phyloP scores from a whole-genome alignment of 2,797 vertebrate genomes.

The Nothura maculosa region DNA sequence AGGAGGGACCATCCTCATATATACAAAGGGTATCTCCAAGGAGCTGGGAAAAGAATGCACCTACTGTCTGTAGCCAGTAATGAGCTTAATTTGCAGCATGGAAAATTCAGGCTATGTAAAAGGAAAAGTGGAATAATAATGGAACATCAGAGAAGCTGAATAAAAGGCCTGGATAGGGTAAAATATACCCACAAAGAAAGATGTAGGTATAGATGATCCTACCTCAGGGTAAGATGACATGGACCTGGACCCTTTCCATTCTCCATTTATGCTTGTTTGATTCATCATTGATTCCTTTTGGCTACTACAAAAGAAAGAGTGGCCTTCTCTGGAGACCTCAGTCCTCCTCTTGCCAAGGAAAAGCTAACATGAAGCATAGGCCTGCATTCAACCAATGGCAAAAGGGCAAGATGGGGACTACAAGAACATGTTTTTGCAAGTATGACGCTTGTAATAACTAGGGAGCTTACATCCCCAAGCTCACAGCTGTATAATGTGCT shows the following conservation, averaged over 20 bases:
- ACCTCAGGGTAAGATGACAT: neutral
- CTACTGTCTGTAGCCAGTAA: neutral
- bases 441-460: neutral
- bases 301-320: neutral
- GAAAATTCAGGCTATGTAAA: neutral
- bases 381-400: neutral
- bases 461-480: neutral
- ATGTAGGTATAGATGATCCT: neutral
- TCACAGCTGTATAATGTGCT: rapidly evolving
- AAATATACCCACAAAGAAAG: neutral
- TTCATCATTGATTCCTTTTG: neutral
- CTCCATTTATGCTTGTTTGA: rapidly evolving
- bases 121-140: neutral
- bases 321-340: neutral
- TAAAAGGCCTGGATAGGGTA: neutral
- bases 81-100: neutral
- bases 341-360: neutral
- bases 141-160: neutral
- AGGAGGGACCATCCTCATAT: neutral
- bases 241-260: rapidly evolving
- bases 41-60: neutral
- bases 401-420: neutral
- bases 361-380: neutral
- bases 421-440: neutral
- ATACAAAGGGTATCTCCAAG: neutral